Percentiles rank a stretch among this genome's conserved stretches.
phyloP scores from a whole-genome alignment of 2,797 vertebrate genomes.

The Menidia menidia region DNA sequence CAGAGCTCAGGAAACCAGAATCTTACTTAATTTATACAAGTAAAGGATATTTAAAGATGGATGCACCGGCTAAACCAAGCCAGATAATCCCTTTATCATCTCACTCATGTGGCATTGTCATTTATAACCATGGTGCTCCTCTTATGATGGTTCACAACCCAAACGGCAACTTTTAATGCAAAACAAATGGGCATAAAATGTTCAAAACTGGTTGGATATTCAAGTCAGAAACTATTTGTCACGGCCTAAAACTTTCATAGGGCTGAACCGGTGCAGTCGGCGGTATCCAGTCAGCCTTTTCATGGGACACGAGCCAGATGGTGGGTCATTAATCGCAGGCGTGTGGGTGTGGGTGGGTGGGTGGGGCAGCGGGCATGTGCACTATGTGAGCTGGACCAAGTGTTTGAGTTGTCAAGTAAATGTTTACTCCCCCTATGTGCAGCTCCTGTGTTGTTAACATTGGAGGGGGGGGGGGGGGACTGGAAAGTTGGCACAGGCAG shows the following conservation, averaged over 20 bases:
- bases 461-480: slow-evolving; percentile 16
- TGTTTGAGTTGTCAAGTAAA: slow-evolving; percentile 39
- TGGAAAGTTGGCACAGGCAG: slow-evolving; percentile 44
- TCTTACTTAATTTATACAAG: too few relatives aligned
- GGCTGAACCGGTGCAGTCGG: neutral
- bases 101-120: too few relatives aligned
- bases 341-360: slow-evolving; percentile 36
- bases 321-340: slow-evolving; percentile 44
- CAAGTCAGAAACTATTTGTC: too few relatives aligned
- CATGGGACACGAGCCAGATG: slow-evolving; percentile 58
- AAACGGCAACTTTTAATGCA: too few relatives aligned
- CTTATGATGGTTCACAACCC: too few relatives aligned
- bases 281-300: slow-evolving; percentile 22
- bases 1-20: too few relatives aligned
- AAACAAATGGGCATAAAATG: too few relatives aligned
- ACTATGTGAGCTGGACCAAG: slow-evolving; percentile 30
- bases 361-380: neutral
- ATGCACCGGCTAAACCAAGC: too few relatives aligned
- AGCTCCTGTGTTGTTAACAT: slow-evolving; percentile 23
- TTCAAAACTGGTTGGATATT: too few relatives aligned
- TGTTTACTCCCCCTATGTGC: slow-evolving; percentile 41
- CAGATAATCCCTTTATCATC: too few relatives aligned
- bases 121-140: too few relatives aligned
- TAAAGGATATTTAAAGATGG: too few relatives aligned
- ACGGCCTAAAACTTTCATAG: neutral